Evolutionary conservation across 2,797 vertebrate genomes (phyloP), one percentile per base, ranked within the genome.

Genomic region (Falco columbarius): DNA sequence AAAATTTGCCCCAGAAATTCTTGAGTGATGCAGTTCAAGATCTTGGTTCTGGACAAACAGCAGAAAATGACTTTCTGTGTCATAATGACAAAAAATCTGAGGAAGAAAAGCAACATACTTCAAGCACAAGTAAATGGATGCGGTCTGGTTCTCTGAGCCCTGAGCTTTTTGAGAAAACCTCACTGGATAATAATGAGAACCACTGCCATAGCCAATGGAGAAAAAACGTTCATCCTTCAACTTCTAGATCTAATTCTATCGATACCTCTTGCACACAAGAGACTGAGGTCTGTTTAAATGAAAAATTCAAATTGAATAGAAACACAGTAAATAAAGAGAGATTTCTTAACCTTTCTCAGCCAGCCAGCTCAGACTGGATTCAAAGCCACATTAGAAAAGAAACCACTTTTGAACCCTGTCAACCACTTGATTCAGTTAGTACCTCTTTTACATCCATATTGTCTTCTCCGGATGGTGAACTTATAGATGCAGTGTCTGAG

Each of bases 1-100:
- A 99, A 90, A 99, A 98, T 96, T 97, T 99, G 89, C 99, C 99
- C 26, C 98, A 99, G 56, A 99, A 99, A 89, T 99, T 99, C 93
- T 97, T 99, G 81, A 99, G 99, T 96, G 99, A 99, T 92, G 98
- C 98, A 81, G 98, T 98, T 95, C 99, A 99, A 95, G 99, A 99
- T 89, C 98, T 98, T 70, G 96, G 98, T 55, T 98, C 98, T 82
- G 97, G 97, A 75, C 97, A 98, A 75, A 66, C 90, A 82, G 20
- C 96, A 95, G 98, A 98, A 96, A 97, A 44, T 74, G 98, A 98
- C 24, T 94, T 98, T 94, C 83, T 98, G 56, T 97, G 89, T 97
- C 97, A 97, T 55, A 98, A 97, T 58, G 97, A 96, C 86, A 97
- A 98, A 92, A 98, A 97, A 42, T 95, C 96, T 87, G 98, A 97